Evolutionary conservation across 2,888 invertebrate genomes (phyloP), one percentile per base, ranked within the genome.

Genomic region (Macropis europaea): DNA sequence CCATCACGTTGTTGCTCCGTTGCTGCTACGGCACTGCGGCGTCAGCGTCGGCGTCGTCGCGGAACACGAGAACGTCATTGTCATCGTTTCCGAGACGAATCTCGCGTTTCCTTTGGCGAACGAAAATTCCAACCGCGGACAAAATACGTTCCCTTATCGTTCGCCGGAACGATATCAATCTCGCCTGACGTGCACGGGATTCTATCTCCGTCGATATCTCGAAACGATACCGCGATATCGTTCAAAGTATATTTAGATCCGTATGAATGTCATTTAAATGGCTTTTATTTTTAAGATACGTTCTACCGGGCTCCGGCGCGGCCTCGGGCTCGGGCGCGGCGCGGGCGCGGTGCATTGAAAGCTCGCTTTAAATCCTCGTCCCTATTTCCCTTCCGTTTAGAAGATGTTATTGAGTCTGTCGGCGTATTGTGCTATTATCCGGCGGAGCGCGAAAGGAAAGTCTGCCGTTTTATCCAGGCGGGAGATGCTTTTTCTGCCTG

Each of bases 321-420:
- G 13, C 19, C 30, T 24, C 53, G 11, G 1, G 30, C 32, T 42
- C 53, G 11, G 1, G 30, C 32, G 36, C 28, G 22, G 22, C 26
- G 9, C 4, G 22, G 13, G 19, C 30, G 24, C 53, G 11, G 1
- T 24, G 28, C 36, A 40, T 36, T 47, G 36, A 54, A 17, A 40
- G 26, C 17, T n/a, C n/a, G 45, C 26, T 70, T 67, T 56, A 62
- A 60, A 57, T 70, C 34, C 28, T 17, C 43, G 59, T 52, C 28
- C 30, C 2, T 32, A 19, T 34, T 19, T 19, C 47, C n/a, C 32
- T 54, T 30, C 47, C 38, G 30, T 38, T 43, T 9, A 15, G 45
- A 40, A 42, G 48, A 57, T 57, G 47, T 64, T 42, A 61, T 53
- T 53, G 54, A 47, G 43, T 13, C 19, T 7, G 36, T 17, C 45